These are phyloP conservation scores for Drosophila anomalata DNA, from an alignment of 2,888 invertebrate species.

Conservation along the genomic window DNA sequence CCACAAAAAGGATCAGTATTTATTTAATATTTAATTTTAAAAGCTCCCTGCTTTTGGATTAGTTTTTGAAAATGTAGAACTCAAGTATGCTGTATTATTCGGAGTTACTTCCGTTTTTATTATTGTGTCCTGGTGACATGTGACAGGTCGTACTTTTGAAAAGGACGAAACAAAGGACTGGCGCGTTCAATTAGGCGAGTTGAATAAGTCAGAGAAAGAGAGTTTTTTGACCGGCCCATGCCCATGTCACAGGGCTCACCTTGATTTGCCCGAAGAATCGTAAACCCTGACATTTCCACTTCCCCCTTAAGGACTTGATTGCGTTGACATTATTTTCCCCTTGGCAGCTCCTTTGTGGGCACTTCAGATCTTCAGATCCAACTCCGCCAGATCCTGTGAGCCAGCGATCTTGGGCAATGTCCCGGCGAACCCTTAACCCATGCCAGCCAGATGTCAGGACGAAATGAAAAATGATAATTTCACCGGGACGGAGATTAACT, in stretches of 20 bases:
- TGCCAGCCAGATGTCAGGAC: constrained; percentile 38
- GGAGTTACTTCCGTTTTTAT: constrained; percentile 47
- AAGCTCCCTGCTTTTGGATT: neutral
- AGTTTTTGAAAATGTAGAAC: neutral
- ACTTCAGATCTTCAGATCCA: constrained; percentile 31
- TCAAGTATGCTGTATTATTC: neutral
- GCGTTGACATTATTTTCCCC: constrained; percentile 36
- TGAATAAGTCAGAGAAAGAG: constrained; percentile 45
- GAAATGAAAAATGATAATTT: constrained; percentile 79
- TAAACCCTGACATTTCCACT: constrained; percentile 20
- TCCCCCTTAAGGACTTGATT: constrained; percentile 2
- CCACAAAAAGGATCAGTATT: too few species aligned
- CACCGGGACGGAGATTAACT: constrained; percentile 60
- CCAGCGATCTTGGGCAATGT: neutral
- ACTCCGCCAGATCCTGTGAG: neutral
- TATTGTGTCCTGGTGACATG: constrained; percentile 65
- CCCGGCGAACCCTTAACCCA: constrained; percentile 13
- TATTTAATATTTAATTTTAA: too few species aligned
- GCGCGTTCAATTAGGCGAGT: constrained; percentile 66
- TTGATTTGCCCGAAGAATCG: constrained; percentile 20
- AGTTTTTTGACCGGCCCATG: constrained; percentile 26
- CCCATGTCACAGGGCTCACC: constrained; percentile 58
- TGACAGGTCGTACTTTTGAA: constrained; percentile 57
- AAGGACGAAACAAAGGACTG: constrained; percentile 27
- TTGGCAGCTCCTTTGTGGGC: constrained; percentile 26